phyloP scores from a whole-genome alignment of 2,888 invertebrate genomes.

The Mactromeris polynyma region DNA sequence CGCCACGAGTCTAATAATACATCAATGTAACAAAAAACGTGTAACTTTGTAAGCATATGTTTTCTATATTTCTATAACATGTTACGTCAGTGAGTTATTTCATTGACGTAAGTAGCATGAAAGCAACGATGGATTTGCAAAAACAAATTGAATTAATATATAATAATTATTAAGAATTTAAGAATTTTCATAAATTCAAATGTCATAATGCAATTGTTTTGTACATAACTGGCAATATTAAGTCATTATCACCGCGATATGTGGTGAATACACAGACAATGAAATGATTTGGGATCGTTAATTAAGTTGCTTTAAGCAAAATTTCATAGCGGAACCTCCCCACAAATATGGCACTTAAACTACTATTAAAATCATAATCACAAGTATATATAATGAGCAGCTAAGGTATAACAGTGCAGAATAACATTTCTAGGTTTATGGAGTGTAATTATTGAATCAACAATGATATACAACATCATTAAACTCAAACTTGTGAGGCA shows the following conservation, averaged over 20 bases:
- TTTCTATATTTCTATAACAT: conserved; percentile 1
- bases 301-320: background rate
- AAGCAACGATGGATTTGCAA: too few species aligned
- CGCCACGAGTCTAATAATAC: background rate
- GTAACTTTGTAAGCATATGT: background rate
- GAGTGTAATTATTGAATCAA: background rate
- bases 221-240: background rate
- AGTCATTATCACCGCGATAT: background rate
- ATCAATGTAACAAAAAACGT: background rate
- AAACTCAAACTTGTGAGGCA: background rate
- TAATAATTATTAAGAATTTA: too few species aligned
- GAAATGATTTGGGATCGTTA: background rate
- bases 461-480: background rate
- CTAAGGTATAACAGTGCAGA: background rate
- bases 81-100: background rate
- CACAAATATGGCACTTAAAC: background rate
- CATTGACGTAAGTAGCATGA: background rate
- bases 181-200: too few species aligned
- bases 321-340: background rate
- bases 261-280: background rate
- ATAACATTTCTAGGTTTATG: background rate
- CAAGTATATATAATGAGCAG: background rate
- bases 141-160: too few species aligned
- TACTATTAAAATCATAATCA: background rate
- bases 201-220: too few species aligned